Evolutionary conservation across 1,140 invertebrate species (phyloP), one percentile per base, ranked within the genome.

Genomic region (Drosophila sproati): DNA sequence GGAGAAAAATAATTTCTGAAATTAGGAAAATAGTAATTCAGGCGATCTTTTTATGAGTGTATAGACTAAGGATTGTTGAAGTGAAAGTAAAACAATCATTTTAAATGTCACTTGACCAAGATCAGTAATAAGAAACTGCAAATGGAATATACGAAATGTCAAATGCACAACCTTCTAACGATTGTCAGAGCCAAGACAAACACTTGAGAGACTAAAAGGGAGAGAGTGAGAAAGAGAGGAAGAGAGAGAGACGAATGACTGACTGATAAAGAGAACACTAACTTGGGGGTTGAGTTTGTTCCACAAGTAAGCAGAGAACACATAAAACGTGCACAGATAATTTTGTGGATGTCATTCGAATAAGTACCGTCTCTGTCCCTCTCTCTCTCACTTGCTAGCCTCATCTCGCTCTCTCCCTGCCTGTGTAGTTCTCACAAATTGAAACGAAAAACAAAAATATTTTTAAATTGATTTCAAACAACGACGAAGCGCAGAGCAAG

Each of bases 381-480:
- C 39, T 34, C 57, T 39, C 50, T 8, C 48, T 37, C 34, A 55
- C 50, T 60, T 39, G 39, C n/a, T 3, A 3, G 0, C 39, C 5
- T 10, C 39, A 48, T 45, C 28, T 37, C 63, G 32, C 35, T 41
- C 67, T 43, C 56, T 45, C 54, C 73, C 70, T 20, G 20, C 20
- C 20, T 20, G 62, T 60, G 50, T 41, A 41, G 55, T 20, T 20
- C 20, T 20, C 20, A 20, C 79, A 76, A 88, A 88, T 89, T 83
- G 83, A 83, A 77, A 88, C 50, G 77, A 89, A 88, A 83, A 88
- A 83, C 39, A 43, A 43, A 87, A 83, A 87, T 89, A 88, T 89
- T 89, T 88, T 89, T 88, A 88, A 88, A 88, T 88, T 89, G 85
- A 88, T 88, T 89, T 88, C 74, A 88, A 88, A 82, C 75, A 67